phyloP scores from a whole-genome alignment of 2,797 vertebrate species.

The Pseudochaenichthys georgianus region DNA sequence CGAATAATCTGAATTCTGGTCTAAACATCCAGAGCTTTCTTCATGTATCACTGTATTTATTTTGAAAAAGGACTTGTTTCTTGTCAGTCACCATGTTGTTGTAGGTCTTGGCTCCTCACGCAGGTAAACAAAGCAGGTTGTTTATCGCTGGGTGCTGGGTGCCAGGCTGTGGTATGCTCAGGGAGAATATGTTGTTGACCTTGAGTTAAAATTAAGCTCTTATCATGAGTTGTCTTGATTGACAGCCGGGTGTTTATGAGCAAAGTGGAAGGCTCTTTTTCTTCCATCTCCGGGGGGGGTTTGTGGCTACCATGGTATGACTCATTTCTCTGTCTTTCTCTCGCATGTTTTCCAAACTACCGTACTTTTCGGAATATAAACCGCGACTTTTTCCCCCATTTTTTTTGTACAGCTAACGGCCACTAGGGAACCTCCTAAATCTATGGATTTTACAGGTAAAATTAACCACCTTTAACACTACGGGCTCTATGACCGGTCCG shows the following conservation, averaged over 20 bases:
- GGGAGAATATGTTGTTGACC: slow-evolving; percentile 75
- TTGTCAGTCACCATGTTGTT: slow-evolving; percentile 35
- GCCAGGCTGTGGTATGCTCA: slow-evolving; percentile 58
- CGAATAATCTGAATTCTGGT: slow-evolving; percentile 55
- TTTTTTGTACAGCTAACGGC: no score
- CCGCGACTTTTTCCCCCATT: no score
- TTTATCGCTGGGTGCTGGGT: slow-evolving; percentile 60
- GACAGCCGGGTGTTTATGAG: slow-evolving; percentile 72
- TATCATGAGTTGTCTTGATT: slow-evolving; percentile 77
- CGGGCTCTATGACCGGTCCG: no score
- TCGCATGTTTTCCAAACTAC: neutral
- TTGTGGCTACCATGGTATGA: slow-evolving; percentile 36
- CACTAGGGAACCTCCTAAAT: no score
- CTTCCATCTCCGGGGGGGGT: slow-evolving; percentile 58
- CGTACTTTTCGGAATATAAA: no score
- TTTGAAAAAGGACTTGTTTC: slow-evolving; percentile 39
- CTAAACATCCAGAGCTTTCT: slow-evolving; percentile 45
- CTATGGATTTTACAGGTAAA: no score
- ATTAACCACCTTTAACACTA: no score
- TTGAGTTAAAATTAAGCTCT: slow-evolving; percentile 74
- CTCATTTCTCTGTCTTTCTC: slow-evolving; percentile 43
- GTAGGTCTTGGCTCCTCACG: slow-evolving; percentile 46
- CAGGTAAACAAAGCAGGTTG: slow-evolving; percentile 71
- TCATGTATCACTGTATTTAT: slow-evolving; percentile 27
- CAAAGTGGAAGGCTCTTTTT: slow-evolving; percentile 55